phyloP scores from a whole-genome alignment of 2,888 invertebrate species.

The Amiota communis region DNA sequence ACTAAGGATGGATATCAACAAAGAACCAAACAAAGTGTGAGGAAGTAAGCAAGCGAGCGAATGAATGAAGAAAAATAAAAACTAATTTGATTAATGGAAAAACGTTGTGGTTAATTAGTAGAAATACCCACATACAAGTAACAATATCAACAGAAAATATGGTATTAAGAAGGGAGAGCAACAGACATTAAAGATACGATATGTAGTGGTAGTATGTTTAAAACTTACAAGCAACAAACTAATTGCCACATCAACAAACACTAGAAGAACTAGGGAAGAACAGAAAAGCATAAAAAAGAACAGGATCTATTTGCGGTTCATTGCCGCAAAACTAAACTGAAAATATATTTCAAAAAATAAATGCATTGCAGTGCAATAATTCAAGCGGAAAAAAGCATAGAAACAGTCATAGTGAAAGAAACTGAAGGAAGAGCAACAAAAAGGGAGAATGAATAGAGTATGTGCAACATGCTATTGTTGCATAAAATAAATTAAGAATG shows the following conservation, averaged over 20 bases:
- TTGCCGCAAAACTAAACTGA: slow-evolving; percentile 24
- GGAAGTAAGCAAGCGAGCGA: slow-evolving; percentile 18
- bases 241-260: background rate
- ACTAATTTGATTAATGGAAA: slow-evolving; percentile 66
- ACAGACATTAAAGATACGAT: too few relatives aligned
- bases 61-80: slow-evolving; percentile 39
- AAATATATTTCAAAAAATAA: slow-evolving; percentile 58
- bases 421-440: slow-evolving; percentile 31
- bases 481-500: slow-evolving; percentile 6
- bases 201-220: slow-evolving; percentile 30
- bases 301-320: slow-evolving; percentile 19
- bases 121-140: slow-evolving; percentile 36
- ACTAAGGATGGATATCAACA: slow-evolving; percentile 22
- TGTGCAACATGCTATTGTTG: slow-evolving; percentile 11
- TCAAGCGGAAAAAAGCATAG: slow-evolving; percentile 56
- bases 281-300: slow-evolving; percentile 26
- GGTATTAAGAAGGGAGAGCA: too few relatives aligned
- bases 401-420: slow-evolving; percentile 31
- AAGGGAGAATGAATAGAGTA: background rate
- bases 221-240: slow-evolving; percentile 2
- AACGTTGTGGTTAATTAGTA: slow-evolving; percentile 65
- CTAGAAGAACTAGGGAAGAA: slow-evolving; percentile 30
- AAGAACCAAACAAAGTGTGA: slow-evolving; percentile 27
- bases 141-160: background rate
- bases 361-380: slow-evolving; percentile 57